Percentiles rank a stretch among this genome's conserved stretches.
Conservation (phyloP, 2,797 vertebrate genomes). For the Stomatorhinus walkeri region DNA sequence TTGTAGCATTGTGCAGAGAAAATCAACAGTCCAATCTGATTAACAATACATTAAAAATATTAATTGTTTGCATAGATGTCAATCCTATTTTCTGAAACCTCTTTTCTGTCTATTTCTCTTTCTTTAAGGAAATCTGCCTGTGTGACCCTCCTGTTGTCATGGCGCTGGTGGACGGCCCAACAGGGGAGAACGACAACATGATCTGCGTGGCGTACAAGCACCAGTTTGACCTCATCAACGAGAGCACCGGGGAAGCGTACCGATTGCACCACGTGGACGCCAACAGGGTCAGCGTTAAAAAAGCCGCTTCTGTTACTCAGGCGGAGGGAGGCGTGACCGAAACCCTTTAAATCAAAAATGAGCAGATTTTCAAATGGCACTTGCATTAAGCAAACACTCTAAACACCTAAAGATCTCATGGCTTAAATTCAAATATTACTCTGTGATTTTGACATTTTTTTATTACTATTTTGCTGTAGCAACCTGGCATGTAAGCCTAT, state of each 20-base stretch:
- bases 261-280: conserved; percentile 85
- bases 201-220: conserved; percentile 96
- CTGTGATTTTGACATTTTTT: not conserved
- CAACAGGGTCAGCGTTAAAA: conserved; percentile 69
- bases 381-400: not conserved
- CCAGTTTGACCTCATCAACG: conserved; percentile 93
- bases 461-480: not conserved
- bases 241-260: conserved; percentile 92
- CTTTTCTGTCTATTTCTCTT: not conserved
- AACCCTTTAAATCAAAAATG: not conserved
- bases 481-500: too few relatives aligned
- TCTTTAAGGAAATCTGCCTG: conserved; percentile 85
- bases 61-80: not conserved
- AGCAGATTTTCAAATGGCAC: not conserved
- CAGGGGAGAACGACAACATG: conserved; percentile 91
- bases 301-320: not conserved
- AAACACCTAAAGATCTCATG: not conserved
- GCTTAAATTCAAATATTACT: not conserved
- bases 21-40: not conserved
- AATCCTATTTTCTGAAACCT: not conserved
- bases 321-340: too few relatives aligned
- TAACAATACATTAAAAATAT: not conserved
- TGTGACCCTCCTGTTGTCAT: conserved; percentile 85
- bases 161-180: conserved; percentile 87
- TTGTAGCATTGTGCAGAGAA: not conserved